Conservation (phyloP, 2,888 invertebrate species). For the Cephus runcator region DNA sequence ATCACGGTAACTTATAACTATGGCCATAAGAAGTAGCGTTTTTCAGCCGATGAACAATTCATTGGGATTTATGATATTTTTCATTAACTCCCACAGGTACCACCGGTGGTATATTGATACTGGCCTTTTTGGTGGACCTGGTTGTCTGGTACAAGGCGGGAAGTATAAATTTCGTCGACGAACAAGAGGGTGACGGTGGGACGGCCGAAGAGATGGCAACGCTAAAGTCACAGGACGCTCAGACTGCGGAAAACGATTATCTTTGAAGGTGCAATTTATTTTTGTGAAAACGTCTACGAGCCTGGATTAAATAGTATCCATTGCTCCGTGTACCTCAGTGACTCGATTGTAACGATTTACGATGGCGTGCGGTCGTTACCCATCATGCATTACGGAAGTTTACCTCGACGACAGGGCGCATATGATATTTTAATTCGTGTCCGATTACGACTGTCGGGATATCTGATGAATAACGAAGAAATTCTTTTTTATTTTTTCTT, state of each 20-base stretch:
- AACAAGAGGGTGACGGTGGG: conserved; percentile 67
- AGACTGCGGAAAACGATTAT: conserved; percentile 57
- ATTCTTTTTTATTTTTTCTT: neutral
- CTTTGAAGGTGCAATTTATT: conserved; percentile 38
- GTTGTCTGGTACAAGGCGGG: conserved; percentile 91
- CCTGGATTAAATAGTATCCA: neutral
- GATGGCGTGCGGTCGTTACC: neutral
- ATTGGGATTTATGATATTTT: conserved; percentile 34
- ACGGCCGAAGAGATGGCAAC: conserved; percentile 63
- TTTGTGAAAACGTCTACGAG: conserved; percentile 6
- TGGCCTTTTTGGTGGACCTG: conserved; percentile 89
- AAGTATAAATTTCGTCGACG: conserved; percentile 77
- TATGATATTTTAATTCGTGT: neutral
- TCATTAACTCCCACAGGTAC: conserved; percentile 71
- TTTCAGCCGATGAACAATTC: neutral
- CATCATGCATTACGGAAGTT: neutral
- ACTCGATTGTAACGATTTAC: neutral
- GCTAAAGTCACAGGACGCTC: conserved; percentile 55
- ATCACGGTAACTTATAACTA: conserved; percentile 74
- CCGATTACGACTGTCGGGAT: neutral
- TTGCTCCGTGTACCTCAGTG: neutral
- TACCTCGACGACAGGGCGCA: neutral
- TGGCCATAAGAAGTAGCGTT: no score
- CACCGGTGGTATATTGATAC: conserved; percentile 85
- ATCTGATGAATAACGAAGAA: neutral